Percentiles rank a stretch among this genome's conserved stretches.
Conservation (phyloP, 2,113 vertebrate genomes). For the Ammodramus savannarum region DNA sequence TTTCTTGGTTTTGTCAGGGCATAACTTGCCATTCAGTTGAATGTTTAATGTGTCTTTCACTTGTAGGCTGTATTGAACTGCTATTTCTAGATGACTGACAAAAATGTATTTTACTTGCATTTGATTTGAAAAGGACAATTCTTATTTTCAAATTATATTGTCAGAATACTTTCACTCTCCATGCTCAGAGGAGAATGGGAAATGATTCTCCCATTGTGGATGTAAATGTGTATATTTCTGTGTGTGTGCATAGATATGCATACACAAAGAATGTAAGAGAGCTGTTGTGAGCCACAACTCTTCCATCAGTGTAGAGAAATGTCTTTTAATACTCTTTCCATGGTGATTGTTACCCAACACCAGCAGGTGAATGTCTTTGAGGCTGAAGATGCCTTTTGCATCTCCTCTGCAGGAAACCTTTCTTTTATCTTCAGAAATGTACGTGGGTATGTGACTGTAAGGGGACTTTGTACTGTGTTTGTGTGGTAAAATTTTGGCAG, state of each 20-base stretch:
- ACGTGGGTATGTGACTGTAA: not conserved
- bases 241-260: not conserved
- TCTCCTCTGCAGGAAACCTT: accelerated
- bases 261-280: not conserved
- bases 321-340: not conserved
- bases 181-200: not conserved
- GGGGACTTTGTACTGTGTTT: not conserved
- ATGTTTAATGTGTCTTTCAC: not conserved
- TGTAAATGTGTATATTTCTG: not conserved
- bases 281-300: not conserved
- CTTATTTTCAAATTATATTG: not conserved
- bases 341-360: not conserved
- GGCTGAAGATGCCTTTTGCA: not conserved
- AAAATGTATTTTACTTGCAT: not conserved
- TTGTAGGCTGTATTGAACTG: not conserved
- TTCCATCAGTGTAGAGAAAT: not conserved
- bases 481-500: not conserved
- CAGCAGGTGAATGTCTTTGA: not conserved
- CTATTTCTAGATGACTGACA: not conserved
- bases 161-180: not conserved
- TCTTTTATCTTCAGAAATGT: not conserved
- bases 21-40: not conserved
- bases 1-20: not conserved
- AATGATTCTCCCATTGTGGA: not conserved
- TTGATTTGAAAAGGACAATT: not conserved